These are phyloP conservation scores for Drosophila multiciliata DNA, from an alignment of 2,888 invertebrate species.

Conservation along the genomic window DNA sequence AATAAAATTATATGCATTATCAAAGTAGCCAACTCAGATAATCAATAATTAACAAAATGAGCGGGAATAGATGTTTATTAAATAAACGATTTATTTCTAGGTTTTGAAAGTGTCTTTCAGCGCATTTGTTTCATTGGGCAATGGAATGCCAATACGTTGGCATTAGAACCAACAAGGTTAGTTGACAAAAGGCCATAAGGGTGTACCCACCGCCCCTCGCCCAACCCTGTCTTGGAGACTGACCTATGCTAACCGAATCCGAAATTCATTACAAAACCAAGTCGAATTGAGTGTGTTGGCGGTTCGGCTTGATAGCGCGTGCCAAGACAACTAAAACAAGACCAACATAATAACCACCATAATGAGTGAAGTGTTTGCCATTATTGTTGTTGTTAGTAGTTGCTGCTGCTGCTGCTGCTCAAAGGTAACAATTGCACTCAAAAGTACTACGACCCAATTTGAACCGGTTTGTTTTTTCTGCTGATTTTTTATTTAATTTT, in stretches of 20 bases:
- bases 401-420: slow-evolving; percentile 41
- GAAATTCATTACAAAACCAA: slow-evolving; percentile 72
- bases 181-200: slow-evolving; percentile 51
- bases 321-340: slow-evolving; percentile 70
- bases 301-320: slow-evolving; percentile 57
- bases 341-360: slow-evolving; percentile 70
- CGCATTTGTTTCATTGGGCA: slow-evolving; percentile 19
- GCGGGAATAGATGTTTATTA: slow-evolving; percentile 47
- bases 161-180: slow-evolving; percentile 73
- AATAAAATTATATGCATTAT: not conserved
- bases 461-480: slow-evolving; percentile 76
- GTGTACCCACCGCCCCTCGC: slow-evolving; percentile 3
- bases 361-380: slow-evolving; percentile 63
- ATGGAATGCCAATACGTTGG: slow-evolving; percentile 60
- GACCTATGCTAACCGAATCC: slow-evolving; percentile 75
- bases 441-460: slow-evolving; percentile 83
- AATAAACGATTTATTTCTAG: slow-evolving; percentile 56
- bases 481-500: slow-evolving; percentile 24
- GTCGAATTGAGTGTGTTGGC: slow-evolving; percentile 33
- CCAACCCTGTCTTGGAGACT: slow-evolving; percentile 32
- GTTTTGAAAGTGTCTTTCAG: slow-evolving; percentile 22
- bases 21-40: slow-evolving; percentile 5
- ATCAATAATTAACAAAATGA: slow-evolving; percentile 35
- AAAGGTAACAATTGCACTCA: slow-evolving; percentile 82
- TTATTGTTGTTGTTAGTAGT: slow-evolving; percentile 35